Evolutionary conservation across 2,888 invertebrate genomes (phyloP).

Genomic region (Chalcosyrphus nemorum): DNA sequence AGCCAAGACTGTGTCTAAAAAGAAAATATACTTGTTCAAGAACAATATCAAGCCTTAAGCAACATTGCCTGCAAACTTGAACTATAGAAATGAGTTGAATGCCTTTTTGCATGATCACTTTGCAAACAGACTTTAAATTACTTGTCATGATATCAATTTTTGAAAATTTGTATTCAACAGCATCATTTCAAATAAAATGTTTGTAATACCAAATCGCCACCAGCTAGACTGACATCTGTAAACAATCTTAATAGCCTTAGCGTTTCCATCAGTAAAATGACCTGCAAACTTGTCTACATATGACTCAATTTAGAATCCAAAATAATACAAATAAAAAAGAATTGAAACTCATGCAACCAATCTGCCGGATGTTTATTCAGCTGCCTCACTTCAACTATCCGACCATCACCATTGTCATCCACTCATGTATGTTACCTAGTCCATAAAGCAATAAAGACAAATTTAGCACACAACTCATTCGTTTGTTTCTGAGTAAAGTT

Average conservation of each 20-base stretch:
- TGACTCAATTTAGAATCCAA: background rate
- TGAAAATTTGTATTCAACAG: background rate
- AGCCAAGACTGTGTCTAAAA: no score
- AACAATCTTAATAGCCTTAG: background rate
- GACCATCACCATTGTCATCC: background rate
- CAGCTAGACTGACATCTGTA: background rate
- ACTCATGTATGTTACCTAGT: background rate
- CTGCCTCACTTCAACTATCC: background rate
- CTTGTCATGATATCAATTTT: background rate
- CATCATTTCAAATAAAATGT: background rate
- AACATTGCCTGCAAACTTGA: no score
- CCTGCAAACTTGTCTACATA: background rate
- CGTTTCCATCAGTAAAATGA: background rate
- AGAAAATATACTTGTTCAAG: no score
- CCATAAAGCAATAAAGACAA: background rate
- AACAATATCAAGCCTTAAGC: no score
- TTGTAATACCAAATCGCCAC: background rate
- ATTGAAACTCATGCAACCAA: slow-evolving; percentile 1
- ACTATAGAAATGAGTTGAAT: no score
- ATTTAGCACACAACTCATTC: background rate
- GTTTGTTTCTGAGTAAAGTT: slow-evolving; percentile 3
- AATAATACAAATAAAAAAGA: no score
- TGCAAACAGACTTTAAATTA: background rate
- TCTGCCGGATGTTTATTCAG: slow-evolving; percentile 5
- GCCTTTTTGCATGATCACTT: no score